Evolutionary conservation across 2,797 vertebrate genomes (phyloP).

Genomic region (Stomatorhinus walkeri): DNA sequence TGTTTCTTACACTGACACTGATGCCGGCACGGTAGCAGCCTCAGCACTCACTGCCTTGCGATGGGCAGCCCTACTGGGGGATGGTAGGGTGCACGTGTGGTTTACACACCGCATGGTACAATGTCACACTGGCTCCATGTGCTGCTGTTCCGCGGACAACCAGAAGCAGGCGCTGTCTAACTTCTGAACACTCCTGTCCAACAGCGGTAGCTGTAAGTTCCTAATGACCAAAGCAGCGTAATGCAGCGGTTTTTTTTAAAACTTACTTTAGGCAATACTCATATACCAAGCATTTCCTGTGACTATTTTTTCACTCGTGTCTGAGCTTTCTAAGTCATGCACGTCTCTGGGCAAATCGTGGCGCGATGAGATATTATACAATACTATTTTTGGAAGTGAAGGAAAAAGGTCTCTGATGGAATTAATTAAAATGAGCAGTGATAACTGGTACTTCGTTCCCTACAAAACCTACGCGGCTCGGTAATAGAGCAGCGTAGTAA

Average conservation of each 20-base stretch:
- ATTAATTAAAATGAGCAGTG: constrained; percentile 4
- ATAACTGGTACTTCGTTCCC: neutral
- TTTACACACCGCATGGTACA: neutral
- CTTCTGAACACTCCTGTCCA: constrained; percentile 19
- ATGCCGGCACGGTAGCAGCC: neutral
- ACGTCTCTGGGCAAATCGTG: neutral
- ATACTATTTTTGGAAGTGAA: constrained; percentile 8
- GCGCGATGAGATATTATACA: neutral
- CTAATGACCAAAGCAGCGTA: neutral
- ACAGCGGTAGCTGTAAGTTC: neutral
- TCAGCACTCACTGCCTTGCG: neutral
- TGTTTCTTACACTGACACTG: neutral
- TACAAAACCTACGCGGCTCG: neutral
- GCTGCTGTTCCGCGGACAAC: constrained; percentile 30
- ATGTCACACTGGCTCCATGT: neutral
- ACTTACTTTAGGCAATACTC: constrained; percentile 10
- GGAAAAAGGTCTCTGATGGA: neutral
- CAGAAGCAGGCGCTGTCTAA: constrained; percentile 37
- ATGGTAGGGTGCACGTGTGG: neutral
- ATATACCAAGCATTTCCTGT: constrained; percentile 11
- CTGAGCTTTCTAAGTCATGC: neutral
- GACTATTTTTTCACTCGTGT: neutral
- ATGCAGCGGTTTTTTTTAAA: neutral
- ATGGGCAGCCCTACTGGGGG: neutral
- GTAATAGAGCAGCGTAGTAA: neutral